A percentile compares a stretch with the other conserved stretches of the same genome.
phyloP scores from a whole-genome alignment of 2,797 vertebrate species.

The Perodicticus potto region DNA sequence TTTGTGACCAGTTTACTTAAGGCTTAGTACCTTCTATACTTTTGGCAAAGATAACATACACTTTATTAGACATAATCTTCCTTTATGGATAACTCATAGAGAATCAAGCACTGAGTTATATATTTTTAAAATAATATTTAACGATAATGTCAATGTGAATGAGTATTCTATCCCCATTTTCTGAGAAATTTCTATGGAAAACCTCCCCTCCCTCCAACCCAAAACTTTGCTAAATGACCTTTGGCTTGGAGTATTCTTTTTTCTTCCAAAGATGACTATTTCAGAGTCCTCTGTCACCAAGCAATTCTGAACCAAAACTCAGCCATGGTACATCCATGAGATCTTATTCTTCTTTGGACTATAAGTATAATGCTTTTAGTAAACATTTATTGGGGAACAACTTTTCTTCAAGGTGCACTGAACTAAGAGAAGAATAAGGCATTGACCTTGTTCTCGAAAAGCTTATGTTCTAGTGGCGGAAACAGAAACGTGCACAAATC shows the following conservation, averaged over 20 bases:
- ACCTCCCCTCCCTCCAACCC: not conserved
- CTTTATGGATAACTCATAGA: not conserved
- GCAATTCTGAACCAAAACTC: conserved; percentile 34
- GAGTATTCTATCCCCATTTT: conserved; percentile 3
- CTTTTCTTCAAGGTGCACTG: conserved; percentile 26
- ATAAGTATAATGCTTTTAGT: not conserved
- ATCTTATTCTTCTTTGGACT: not conserved
- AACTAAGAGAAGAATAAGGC: conserved; percentile 46
- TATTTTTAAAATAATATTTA: conserved; percentile 33
- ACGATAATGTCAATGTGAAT: conserved; percentile 10
- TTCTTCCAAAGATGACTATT: not conserved
- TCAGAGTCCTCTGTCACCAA: not conserved
- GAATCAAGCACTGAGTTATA: not conserved
- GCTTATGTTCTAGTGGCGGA: not conserved
- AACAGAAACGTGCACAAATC: not conserved
- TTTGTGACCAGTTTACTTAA: not conserved
- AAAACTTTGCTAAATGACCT: conserved; percentile 48
- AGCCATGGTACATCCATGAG: not conserved
- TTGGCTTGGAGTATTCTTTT: conserved; percentile 32
- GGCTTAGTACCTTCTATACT: not conserved
- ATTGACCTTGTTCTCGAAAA: conserved; percentile 18
- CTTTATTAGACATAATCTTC: not conserved
- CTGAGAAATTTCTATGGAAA: conserved; percentile 16
- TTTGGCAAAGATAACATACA: not conserved
- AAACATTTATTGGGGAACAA: conserved; percentile 9